Conservation (phyloP, 2,113 vertebrate genomes). For the Steatornis caripensis region DNA sequence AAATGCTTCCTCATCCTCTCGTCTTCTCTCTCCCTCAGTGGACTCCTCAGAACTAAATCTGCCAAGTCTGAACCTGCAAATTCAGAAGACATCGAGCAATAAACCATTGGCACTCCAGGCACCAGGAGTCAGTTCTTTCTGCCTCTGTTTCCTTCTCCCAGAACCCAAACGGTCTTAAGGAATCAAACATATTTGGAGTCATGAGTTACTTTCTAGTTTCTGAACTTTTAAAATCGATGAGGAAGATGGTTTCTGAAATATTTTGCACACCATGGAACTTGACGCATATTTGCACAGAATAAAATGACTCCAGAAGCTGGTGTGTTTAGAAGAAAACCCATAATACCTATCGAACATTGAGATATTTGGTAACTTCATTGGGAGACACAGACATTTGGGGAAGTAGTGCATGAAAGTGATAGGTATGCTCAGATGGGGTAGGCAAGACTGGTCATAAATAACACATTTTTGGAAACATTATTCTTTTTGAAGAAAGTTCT, state of each 20-base stretch:
- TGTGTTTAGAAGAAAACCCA: neutral
- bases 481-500: neutral
- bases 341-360: neutral
- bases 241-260: neutral
- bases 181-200: neutral
- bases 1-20: neutral
- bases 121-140: neutral
- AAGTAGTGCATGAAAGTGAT: neutral
- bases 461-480: neutral
- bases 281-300: neutral
- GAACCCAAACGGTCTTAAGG: fast-evolving
- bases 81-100: neutral
- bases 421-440: neutral
- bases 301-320: neutral
- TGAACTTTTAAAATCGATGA: neutral
- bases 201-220: neutral
- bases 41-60: neutral
- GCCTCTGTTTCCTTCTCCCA: neutral
- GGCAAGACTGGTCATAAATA: neutral
- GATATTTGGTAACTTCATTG: neutral
- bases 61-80: neutral
- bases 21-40: neutral
- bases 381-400: neutral
- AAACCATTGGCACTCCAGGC: neutral
- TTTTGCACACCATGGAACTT: neutral